Base-by-base conservation (phyloP, 1,140 invertebrate species). In the Bombus waltoni region DNA sequence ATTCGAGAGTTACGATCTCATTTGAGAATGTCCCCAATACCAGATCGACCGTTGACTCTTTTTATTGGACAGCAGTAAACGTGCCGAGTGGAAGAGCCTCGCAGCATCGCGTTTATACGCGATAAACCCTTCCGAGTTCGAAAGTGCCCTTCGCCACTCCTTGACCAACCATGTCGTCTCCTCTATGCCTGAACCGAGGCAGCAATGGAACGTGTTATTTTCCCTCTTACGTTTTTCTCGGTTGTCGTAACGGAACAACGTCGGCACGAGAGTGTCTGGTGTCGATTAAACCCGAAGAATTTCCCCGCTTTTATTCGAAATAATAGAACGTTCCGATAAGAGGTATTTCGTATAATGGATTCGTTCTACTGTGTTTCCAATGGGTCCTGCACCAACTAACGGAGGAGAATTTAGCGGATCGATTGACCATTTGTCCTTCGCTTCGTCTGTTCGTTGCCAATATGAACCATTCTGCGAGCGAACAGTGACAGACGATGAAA, bases 21-120 rank as follows among this genome's bases (percentile, higher is more conserved):
- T 82, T 82, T 65, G 47, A 82, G 74, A 62, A 70, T 59, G 44
- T 78, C 70, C 74, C 15, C 38, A 77, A 77, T 78, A 78, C 77
- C 74, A 59, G 82, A 83, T 83, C 35, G 74, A 57, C 28, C 74
- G 65, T 70, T 78, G 44, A 62, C 62, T 76, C 44, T 77, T 73
- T 85, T 80, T 85, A 85, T 85, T 77, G 77, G 57, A 28, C 35
- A 44, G n/a, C 65, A 44, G 70, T 81, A 85, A 81, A 85, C 77
- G 83, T 74, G 83, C 68, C 76, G 42, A 66, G 71, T 71, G 83
- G 53, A 81, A 85, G 53, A 68, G 70, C 75, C 65, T 84, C 75
- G 2, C 83, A 53, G 18, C 44, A 38, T 84, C 65, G 62, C 77
- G 83, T 53, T 53, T 53, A 53, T 53, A 53, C 83, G 83, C 70